Evolutionary conservation across 2,888 invertebrate genomes (phyloP), one percentile per base, ranked within the genome.

Genomic region (Deilephila porcellus): DNA sequence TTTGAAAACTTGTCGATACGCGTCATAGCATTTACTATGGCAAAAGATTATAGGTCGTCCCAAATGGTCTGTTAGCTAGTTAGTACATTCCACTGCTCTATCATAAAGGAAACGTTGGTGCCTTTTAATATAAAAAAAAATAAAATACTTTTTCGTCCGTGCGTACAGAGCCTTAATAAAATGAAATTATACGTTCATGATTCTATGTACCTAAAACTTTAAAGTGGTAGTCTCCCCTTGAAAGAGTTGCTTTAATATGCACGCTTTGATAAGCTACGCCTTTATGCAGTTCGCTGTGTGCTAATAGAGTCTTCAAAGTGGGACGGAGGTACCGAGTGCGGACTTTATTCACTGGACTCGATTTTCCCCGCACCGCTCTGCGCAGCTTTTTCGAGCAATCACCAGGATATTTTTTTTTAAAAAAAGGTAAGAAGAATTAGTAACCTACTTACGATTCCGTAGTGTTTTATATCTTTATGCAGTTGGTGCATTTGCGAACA

Each of bases 221-320:
- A 74, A 80, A 79, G 80, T 74, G 76, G 71, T 75, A 75, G 71
- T 70, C 70, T 81, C 81, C 75, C 75, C 78, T 79, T 78, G 81
- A 86, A 86, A 85, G 78, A 79, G 84, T 81, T 80, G 81, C 83
- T 88, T 88, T 85, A 88, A 87, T 86, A 88, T 88, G 88, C 85
- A 77, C 81, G 84, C 89, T 89, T 90, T 88, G 86, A 88, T 86
- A 85, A 84, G 79, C 85, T 85, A 79, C 85, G 84, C 86, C 85
- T 90, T 86, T 87, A 84, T 89, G 83, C 85, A 80, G 79, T 77
- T 78, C 78, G 79, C 79, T 80, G 81, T 81, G 84, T 78, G 83
- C 83, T 87, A 86, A 87, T 85, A 88, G 82, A 86, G 79, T 81
- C 82, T 80, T 80, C 81, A 80, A 86, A 87, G 85, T 82, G 82